These are phyloP conservation scores for Orgyia antiqua DNA, from an alignment of 2,888 invertebrate genomes.

Conservation along the genomic window DNA sequence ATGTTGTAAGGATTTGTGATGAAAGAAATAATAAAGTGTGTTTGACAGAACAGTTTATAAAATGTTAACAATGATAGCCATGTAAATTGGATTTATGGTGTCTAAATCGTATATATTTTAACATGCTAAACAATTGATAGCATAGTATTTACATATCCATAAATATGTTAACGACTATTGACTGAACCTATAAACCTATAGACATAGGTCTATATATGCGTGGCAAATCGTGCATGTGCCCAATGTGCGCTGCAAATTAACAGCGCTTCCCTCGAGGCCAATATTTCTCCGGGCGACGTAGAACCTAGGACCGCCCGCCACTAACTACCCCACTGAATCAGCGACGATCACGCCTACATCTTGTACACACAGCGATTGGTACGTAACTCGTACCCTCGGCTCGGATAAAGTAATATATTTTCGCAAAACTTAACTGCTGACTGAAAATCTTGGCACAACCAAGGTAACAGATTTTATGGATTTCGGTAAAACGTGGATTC, in stretches of 20 bases:
- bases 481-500: conserved; percentile 18
- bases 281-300: conserved; percentile 73
- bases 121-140: no score
- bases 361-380: conserved; percentile 74
- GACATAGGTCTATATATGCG: no score
- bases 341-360: conserved; percentile 76
- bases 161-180: no score
- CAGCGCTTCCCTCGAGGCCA: conserved; percentile 68
- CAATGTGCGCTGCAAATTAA: conserved; percentile 71
- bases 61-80: no score
- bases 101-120: no score
- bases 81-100: no score
- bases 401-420: conserved; percentile 65
- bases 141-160: no score
- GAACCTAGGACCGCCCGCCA: conserved; percentile 72
- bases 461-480: conserved; percentile 29
- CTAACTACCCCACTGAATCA: conserved; percentile 77
- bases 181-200: no score
- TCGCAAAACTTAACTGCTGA: conserved; percentile 56
- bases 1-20: no score
- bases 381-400: conserved; percentile 60
- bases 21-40: no score
- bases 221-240: conserved; percentile 65
- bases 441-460: conserved; percentile 42
- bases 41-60: no score